A percentile compares a stretch with the other conserved stretches of the same genome.
phyloP scores from a whole-genome alignment of 2,888 invertebrate genomes.

The Nomada lathburiana region DNA sequence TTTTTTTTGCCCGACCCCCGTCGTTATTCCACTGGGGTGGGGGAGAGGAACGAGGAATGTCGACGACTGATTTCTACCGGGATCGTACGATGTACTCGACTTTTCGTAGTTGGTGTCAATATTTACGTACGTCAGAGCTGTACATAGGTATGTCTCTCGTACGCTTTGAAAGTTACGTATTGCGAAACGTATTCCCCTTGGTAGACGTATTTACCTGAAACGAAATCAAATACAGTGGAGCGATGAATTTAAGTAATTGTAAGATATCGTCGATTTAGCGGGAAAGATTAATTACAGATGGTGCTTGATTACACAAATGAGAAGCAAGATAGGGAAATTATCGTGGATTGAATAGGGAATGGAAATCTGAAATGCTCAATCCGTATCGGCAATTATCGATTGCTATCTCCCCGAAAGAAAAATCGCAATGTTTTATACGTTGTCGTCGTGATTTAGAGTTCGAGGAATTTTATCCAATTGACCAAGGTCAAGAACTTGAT shows the following conservation, averaged over 20 bases:
- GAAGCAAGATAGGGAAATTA: no score
- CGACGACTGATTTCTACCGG: not conserved
- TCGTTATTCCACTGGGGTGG: not conserved
- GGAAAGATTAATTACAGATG: not conserved
- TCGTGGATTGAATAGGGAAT: no score
- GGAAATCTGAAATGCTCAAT: no score
- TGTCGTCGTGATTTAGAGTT: not conserved
- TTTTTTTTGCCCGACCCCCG: not conserved
- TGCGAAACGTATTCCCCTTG: constrained; percentile 4
- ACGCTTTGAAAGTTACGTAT: constrained; percentile 1
- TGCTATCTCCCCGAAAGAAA: not conserved
- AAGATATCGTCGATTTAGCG: not conserved
- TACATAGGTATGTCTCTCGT: not conserved
- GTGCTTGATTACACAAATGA: no score
- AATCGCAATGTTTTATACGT: not conserved
- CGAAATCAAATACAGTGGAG: not conserved
- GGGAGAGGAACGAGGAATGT: not conserved
- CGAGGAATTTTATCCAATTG: constrained; percentile 28
- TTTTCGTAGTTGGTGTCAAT: constrained; percentile 17
- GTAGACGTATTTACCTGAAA: not conserved
- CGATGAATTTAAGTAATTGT: not conserved
- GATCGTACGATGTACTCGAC: not conserved
- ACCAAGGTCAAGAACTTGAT: constrained; percentile 46
- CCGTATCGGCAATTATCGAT: not conserved
- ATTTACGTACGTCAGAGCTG: constrained; percentile 13